These are phyloP conservation scores for Dolomedes plantarius DNA, from an alignment of 2,888 invertebrate genomes.

Conservation along the genomic window DNA sequence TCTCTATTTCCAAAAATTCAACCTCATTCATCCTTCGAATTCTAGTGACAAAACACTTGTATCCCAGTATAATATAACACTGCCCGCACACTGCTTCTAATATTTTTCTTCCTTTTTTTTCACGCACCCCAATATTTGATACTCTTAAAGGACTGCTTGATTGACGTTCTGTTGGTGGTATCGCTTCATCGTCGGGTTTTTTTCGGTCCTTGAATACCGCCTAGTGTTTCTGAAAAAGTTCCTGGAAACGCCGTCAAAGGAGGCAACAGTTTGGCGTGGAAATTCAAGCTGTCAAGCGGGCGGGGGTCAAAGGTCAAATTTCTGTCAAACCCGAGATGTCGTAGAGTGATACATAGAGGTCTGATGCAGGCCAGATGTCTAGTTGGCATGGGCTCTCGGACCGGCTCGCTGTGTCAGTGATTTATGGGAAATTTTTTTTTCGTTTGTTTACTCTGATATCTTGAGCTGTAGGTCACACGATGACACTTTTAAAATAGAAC, in stretches of 20 bases:
- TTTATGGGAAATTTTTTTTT: not conserved
- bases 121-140: not conserved
- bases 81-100: not conserved
- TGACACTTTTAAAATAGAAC: not conserved
- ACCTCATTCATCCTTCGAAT: not conserved
- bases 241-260: constrained; percentile 24
- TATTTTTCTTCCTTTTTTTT: not conserved
- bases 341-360: constrained; percentile 36
- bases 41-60: not conserved
- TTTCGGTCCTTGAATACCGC: constrained; percentile 22
- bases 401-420: not conserved
- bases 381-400: not conserved
- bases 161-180: constrained; percentile 49
- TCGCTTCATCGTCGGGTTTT: constrained; percentile 27
- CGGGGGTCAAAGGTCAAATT: not conserved
- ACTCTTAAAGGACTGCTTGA: constrained; percentile 14
- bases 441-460: not conserved
- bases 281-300: constrained; percentile 9
- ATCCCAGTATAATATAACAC: not conserved
- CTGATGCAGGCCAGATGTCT: constrained; percentile 49
- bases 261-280: constrained; percentile 9
- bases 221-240: constrained; percentile 27
- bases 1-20: not conserved
- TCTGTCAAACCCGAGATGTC: constrained; percentile 28
- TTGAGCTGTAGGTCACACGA: not conserved